Base-by-base conservation (phyloP, 2,797 vertebrate genomes). In the Chloroceryle inda region DNA sequence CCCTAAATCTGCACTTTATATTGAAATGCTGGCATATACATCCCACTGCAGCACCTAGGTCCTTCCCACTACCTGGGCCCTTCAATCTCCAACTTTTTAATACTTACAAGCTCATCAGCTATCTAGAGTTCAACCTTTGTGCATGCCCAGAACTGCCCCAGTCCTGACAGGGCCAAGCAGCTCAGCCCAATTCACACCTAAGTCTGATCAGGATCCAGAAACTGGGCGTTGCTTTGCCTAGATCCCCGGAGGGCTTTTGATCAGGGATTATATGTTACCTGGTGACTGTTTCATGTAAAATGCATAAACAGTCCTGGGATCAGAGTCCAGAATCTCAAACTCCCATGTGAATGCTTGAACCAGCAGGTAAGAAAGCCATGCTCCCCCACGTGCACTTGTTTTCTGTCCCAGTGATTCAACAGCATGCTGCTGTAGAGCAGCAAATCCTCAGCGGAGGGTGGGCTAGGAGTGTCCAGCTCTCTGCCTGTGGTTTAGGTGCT, bases 91-190 rank as follows among this genome's bases (percentile, higher is more conserved):
- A 33, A 14, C 13, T 47, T 47, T 96, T 55, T 20, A 82, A 75
- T 62, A 72, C 62, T 78, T 81, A 22, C 53, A 68, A 53, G 68
- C 53, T 80, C 78, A 74, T 47, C 78, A 88, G 71, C 58, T 87
- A 87, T 71, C 74, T 33, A 18, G 50, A 92, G 80, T 79, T 88
- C 35, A 90, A 87, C 90, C 80, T 89, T n/a, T 3, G 0, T 92
- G 86, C 94, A 58, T 95, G 94, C 92, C 95, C 92, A 96, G 95
- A 97, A 27, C 94, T 93, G 96, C 88, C 85, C 71, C 35, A 91
- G 86, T 66, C 88, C 92, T 93, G 92, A 45, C 92, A 87, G 75
- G 93, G 88, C 93, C 88, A 59, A 94, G 90, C 90, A 85, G 90
- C 88, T 95, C 88, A 93, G 86, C 94, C 88, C 90, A 45, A 45